Conservation (phyloP, 2,888 invertebrate species). For the Miltochrista miniata region DNA sequence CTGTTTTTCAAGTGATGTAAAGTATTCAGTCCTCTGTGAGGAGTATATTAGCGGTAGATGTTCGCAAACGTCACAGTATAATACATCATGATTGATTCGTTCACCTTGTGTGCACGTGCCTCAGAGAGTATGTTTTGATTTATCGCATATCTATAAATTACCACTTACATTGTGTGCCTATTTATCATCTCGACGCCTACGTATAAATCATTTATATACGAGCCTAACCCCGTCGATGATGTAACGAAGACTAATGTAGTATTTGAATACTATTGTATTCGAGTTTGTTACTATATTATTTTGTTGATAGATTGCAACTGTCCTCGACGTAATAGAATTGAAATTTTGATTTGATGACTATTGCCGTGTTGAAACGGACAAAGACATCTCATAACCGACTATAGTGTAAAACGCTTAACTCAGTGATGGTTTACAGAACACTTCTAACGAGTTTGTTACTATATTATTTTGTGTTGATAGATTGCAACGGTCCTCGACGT, state of each 20-base stretch:
- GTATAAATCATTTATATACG: conserved; percentile 33
- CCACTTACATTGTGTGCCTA: conserved; percentile 46
- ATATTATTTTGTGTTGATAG: too few species aligned
- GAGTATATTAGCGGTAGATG: too few species aligned
- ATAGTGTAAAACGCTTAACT: too few species aligned
- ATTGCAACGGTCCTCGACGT: too few species aligned
- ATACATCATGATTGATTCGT: conserved; percentile 55
- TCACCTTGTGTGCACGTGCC: conserved; percentile 38
- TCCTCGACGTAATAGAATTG: too few species aligned
- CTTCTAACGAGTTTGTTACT: neutral
- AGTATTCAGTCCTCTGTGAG: conserved; percentile 8
- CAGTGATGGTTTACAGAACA: too few species aligned
- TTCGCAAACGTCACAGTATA: conserved; percentile 24
- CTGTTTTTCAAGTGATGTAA: conserved; percentile 3
- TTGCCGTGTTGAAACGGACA: too few species aligned
- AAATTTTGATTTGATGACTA: too few species aligned
- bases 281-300: neutral
- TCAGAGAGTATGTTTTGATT: conserved; percentile 43
- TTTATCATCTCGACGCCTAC: conserved; percentile 35
- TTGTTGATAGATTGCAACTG: too few species aligned
- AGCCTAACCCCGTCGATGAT: neutral
- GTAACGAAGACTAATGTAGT: too few species aligned
- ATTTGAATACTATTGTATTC: neutral
- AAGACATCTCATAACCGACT: too few species aligned
- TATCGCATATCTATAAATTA: conserved; percentile 50